Percentiles rank a stretch among this genome's conserved stretches.
These are phyloP conservation scores for Aphodius granarius DNA, from an alignment of 2,888 invertebrate genomes.

Conservation along the genomic window DNA sequence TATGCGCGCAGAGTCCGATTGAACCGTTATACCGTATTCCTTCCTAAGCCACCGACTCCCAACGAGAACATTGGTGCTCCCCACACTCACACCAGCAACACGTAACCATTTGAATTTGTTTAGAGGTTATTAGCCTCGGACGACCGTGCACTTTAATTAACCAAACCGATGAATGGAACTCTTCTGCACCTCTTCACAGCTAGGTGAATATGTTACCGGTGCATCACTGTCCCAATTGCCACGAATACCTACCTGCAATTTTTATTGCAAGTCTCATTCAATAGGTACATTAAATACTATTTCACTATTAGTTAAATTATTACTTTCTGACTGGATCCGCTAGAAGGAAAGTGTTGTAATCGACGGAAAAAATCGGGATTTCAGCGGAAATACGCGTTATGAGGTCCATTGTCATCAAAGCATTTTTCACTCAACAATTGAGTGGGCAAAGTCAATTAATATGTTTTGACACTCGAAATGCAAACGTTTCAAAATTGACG, in stretches of 20 bases:
- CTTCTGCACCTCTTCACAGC: not conserved
- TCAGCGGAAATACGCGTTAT: too few relatives aligned
- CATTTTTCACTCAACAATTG: too few relatives aligned
- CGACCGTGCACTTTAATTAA: not conserved
- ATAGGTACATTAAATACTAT: too few relatives aligned
- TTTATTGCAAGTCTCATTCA: too few relatives aligned
- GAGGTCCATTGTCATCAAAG: too few relatives aligned
- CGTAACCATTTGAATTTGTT: slow-evolving; percentile 6
- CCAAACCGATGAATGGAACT: slow-evolving; percentile 10
- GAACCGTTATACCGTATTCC: slow-evolving; percentile 7
- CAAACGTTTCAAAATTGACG: too few relatives aligned
- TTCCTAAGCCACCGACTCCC: not conserved
- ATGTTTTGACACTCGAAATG: too few relatives aligned
- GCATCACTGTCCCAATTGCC: not conserved
- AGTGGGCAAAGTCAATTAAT: too few relatives aligned
- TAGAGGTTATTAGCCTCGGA: slow-evolving; percentile 12
- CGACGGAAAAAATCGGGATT: too few relatives aligned
- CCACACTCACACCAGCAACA: not conserved
- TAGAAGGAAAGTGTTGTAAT: too few relatives aligned
- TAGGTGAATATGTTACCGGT: not conserved
- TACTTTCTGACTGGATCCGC: too few relatives aligned
- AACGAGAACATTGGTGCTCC: not conserved
- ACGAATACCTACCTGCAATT: not conserved
- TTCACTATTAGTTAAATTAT: too few relatives aligned
- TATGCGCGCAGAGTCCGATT: slow-evolving; percentile 1